A percentile compares a stretch with the other conserved stretches of the same genome.
phyloP scores from a whole-genome alignment of 2,113 vertebrate genomes.

The Caloenas nicobarica region DNA sequence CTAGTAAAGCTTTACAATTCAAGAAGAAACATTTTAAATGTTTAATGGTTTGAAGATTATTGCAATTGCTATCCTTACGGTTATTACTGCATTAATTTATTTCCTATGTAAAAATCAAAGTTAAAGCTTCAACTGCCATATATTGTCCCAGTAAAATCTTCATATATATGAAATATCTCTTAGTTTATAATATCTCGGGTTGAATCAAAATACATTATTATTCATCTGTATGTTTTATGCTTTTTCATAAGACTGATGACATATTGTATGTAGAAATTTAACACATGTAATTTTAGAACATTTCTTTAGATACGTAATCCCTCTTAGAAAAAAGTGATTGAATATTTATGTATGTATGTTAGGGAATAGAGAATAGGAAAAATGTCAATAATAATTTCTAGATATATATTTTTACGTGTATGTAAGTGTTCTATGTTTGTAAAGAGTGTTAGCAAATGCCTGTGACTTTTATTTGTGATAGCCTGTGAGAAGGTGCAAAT shows the following conservation, averaged over 20 bases:
- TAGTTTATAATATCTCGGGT: background rate
- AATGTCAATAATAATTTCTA: background rate
- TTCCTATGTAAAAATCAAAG: background rate
- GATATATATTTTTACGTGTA: background rate
- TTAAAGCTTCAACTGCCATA: background rate
- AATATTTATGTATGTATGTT: background rate
- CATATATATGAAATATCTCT: background rate
- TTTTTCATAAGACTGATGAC: background rate
- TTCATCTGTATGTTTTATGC: background rate
- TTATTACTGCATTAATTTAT: background rate
- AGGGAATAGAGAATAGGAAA: background rate
- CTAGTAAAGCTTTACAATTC: background rate
- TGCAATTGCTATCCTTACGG: background rate
- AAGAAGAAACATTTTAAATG: background rate
- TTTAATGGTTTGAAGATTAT: background rate
- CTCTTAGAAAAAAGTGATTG: background rate
- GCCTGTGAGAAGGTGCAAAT: background rate
- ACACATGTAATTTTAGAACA: background rate
- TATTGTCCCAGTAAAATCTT: background rate
- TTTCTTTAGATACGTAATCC: background rate
- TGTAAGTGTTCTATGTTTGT: background rate
- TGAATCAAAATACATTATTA: background rate
- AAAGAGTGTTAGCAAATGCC: background rate
- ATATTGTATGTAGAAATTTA: background rate
- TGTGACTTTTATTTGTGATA: background rate